Base-by-base conservation (phyloP, 1,140 invertebrate genomes). In the Hylyphantes graminicola region DNA sequence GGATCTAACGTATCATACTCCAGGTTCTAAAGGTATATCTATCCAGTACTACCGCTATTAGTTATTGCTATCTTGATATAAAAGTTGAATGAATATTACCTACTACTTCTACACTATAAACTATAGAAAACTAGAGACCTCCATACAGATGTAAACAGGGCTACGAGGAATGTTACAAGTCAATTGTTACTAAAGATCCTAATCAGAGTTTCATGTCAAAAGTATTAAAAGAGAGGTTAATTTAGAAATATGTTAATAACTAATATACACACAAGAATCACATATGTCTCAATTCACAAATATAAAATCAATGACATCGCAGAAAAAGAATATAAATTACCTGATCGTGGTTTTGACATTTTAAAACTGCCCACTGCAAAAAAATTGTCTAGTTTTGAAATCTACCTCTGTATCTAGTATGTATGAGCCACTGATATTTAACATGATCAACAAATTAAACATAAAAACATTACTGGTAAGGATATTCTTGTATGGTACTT, bases 351-450 rank as follows among this genome's bases (percentile, higher is more conserved):
- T 85, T 85, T 76, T 85, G 82, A 85, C 82, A 85, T 85, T 85
- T 85, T 85, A 85, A 85, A 77, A 85, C 74, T 77, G 82, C 82
- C 82, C 82, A 85, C 82, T 85, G 82, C 82, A 85, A 85, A 85
- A 85, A 85, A 85, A 85, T 85, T 85, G 21, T 85, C 82, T 85
- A 65, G 74, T 85, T 76, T 85, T 85, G 59, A 77, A 85, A 85
- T 85, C 73, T 85, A 85, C 82, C 82, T 77, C 77, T 55, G 11
- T 15, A 82, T 82, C 74, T 63, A 76, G 76, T 17, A 72, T 53
- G 77, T 54, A 85, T 80, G 72, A 74, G 72, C 15, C 54, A 59
- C 57, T 74, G 72, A 74, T 57, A 59, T 11, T 12, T 0, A 59
- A 55, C 55, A 5, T 74, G 17, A 74, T 57, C 72, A 74, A 65